Percentiles rank a stretch among this genome's conserved stretches.
phyloP scores from a whole-genome alignment of 2,797 vertebrate species.

The Leptoclinus maculatus region DNA sequence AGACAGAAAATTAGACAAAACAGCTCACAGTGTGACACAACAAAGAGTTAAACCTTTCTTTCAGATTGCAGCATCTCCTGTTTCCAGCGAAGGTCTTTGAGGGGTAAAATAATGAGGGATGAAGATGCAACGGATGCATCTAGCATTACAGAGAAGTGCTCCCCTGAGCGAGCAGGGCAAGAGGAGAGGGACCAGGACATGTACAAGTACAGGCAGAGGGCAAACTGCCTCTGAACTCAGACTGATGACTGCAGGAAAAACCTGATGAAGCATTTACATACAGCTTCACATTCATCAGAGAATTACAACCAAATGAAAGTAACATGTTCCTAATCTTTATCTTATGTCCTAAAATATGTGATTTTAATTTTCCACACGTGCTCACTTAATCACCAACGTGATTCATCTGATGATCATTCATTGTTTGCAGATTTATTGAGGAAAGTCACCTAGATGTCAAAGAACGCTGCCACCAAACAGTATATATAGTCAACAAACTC shows the following conservation, averaged over 20 bases:
- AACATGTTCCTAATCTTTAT: not conserved
- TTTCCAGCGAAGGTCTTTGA: conserved; percentile 79
- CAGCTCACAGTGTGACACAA: conserved; percentile 58
- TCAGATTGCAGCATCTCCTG: conserved; percentile 63
- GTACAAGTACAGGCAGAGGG: conserved; percentile 79
- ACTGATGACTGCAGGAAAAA: conserved; percentile 61
- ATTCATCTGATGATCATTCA: not conserved
- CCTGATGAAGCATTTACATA: conserved; percentile 31
- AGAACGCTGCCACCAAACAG: conserved; percentile 7
- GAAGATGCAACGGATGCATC: conserved; percentile 88
- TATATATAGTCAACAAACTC: not conserved
- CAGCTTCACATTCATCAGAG: conserved; percentile 24
- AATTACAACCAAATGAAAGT: conserved; percentile 28
- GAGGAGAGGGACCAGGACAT: conserved; percentile 83
- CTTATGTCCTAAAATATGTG: not conserved
- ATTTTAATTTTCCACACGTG: not conserved
- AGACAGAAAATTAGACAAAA: conserved; percentile 30
- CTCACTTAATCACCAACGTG: not conserved
- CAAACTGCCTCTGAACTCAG: conserved; percentile 62
- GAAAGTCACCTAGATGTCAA: conserved; percentile 19
- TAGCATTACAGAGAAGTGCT: conserved; percentile 87
- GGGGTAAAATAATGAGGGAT: conserved; percentile 84
- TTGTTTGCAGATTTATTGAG: conserved; percentile 7
- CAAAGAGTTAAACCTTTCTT: conserved; percentile 72
- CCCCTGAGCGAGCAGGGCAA: conserved; percentile 75